Conservation (phyloP, 2,797 vertebrate species). For the Martes flavigula region DNA sequence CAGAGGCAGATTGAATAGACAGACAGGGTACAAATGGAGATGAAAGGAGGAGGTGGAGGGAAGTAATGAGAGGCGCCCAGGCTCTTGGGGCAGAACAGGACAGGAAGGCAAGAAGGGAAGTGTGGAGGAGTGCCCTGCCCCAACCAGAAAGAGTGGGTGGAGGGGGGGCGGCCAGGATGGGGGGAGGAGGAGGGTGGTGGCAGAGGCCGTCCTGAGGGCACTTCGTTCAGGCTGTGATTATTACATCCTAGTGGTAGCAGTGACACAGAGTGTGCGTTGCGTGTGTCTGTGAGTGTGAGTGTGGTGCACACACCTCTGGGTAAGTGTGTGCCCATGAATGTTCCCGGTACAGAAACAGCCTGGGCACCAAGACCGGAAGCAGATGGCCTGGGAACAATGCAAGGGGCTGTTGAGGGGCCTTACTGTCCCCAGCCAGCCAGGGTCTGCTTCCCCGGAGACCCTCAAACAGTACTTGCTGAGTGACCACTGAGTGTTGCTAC, state of each 20-base stretch:
- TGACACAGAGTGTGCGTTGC: accelerated
- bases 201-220: not conserved
- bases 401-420: not conserved
- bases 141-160: not conserved
- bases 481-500: not conserved
- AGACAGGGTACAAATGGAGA: not conserved
- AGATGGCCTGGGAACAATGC: too few relatives aligned
- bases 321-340: not conserved
- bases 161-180: not conserved
- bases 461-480: not conserved
- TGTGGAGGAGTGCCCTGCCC: not conserved
- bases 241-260: not conserved
- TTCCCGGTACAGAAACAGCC: not conserved
- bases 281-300: not conserved
- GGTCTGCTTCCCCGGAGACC: not conserved
- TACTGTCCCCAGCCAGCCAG: not conserved
- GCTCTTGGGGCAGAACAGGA: not conserved
- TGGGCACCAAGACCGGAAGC: not conserved
- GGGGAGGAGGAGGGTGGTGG: not conserved
- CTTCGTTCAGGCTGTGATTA: not conserved
- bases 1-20: not conserved
- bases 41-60: not conserved
- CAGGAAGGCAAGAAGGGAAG: not conserved
- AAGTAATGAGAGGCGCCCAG: not conserved
- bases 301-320: accelerated